phyloP scores from a whole-genome alignment of 2,888 invertebrate genomes.

The Campoletis raptor region DNA sequence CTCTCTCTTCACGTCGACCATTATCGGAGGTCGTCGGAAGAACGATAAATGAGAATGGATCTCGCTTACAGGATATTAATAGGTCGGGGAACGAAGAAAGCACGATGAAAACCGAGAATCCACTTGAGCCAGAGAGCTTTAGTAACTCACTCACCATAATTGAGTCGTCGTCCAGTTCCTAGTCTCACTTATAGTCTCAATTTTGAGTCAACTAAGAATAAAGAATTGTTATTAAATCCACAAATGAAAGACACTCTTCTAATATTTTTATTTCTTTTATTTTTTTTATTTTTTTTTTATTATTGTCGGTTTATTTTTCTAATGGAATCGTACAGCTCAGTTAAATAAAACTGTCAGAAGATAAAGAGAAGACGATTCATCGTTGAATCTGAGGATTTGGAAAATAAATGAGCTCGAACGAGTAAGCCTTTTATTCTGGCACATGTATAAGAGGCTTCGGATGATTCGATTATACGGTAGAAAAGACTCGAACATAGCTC shows the following conservation, averaged over 20 bases:
- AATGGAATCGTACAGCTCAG: neutral
- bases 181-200: constrained; percentile 35
- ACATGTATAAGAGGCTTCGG: constrained; percentile 52
- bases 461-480: constrained; percentile 55
- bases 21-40: constrained; percentile 17
- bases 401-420: constrained; percentile 21
- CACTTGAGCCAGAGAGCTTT: constrained; percentile 54
- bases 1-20: neutral
- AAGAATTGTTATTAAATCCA: neutral
- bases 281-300: no score
- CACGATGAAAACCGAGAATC: constrained; percentile 46
- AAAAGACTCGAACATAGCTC: constrained; percentile 37
- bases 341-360: neutral
- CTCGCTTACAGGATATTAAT: constrained; percentile 29
- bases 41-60: constrained; percentile 35
- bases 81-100: constrained; percentile 33
- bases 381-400: constrained; percentile 4
- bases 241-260: neutral
- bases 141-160: constrained; percentile 67
- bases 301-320: neutral
- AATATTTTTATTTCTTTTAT: no score
- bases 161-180: constrained; percentile 55
- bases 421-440: constrained; percentile 29
- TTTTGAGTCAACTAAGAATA: neutral
- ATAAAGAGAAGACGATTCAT: neutral